A percentile compares a stretch with the other conserved stretches of the same genome.
Evolutionary conservation across 2,888 invertebrate genomes (phyloP).

Genomic region (Plagodis pulveraria): DNA sequence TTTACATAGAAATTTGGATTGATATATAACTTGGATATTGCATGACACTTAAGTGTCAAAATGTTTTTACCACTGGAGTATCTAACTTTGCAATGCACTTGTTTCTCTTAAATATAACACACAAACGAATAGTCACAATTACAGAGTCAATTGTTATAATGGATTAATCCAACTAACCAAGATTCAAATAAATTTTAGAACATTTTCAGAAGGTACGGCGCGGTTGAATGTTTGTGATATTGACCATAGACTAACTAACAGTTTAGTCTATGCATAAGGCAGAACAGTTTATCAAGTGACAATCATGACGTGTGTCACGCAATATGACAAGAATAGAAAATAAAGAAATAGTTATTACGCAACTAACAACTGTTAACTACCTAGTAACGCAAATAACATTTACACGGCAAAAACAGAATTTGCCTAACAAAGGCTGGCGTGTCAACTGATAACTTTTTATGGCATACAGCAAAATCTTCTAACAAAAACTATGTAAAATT

Average conservation of each 20-base stretch:
- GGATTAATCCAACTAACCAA: too few relatives aligned
- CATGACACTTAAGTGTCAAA: too few relatives aligned
- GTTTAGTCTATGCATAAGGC: constrained; percentile 34
- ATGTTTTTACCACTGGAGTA: too few relatives aligned
- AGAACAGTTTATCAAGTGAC: constrained; percentile 40
- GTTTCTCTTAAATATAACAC: too few relatives aligned
- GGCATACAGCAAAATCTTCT: constrained; percentile 35
- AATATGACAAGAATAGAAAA: constrained; percentile 53
- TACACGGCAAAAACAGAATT: constrained; percentile 48
- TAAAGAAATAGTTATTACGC: constrained; percentile 57
- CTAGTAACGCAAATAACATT: constrained; percentile 45
- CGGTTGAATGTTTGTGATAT: constrained; percentile 40
- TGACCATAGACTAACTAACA: constrained; percentile 42
- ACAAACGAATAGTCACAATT: too few relatives aligned
- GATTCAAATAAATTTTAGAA: constrained; percentile 39
- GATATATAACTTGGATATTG: too few relatives aligned
- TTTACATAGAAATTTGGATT: neutral
- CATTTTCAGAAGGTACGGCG: constrained; percentile 43
- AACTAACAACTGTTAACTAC: constrained; percentile 47
- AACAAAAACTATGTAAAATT: constrained; percentile 27
- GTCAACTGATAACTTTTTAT: constrained; percentile 47
- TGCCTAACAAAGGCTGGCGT: constrained; percentile 53
- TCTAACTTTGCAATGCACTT: too few relatives aligned
- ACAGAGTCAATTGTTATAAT: too few relatives aligned
- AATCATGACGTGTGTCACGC: constrained; percentile 62